Percentiles rank a stretch among this genome's conserved stretches.
These are phyloP conservation scores for Leistus spinibarbis DNA, from an alignment of 2,888 invertebrate genomes.

Conservation along the genomic window DNA sequence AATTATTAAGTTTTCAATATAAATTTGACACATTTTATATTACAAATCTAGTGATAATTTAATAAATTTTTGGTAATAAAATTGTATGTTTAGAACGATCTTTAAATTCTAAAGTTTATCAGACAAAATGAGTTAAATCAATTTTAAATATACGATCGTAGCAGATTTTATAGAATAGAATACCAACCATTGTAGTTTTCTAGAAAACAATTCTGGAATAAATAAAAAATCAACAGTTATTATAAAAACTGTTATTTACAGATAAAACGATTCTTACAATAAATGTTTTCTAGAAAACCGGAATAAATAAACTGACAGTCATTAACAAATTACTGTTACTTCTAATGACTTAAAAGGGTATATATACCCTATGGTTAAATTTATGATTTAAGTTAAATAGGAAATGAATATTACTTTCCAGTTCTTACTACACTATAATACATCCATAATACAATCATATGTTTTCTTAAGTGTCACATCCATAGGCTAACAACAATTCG, in stretches of 20 bases:
- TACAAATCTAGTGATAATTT: not conserved
- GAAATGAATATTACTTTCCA: constrained; percentile 10
- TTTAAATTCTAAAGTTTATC: not conserved
- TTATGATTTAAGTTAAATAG: constrained; percentile 9
- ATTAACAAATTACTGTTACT: constrained; percentile 4
- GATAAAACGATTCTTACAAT: not conserved
- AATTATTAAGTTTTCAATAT: not conserved
- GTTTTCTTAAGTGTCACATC: not conserved
- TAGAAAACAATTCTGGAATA: not conserved
- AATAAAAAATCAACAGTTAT: not conserved
- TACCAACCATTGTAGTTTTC: not conserved
- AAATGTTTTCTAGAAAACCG: not conserved
- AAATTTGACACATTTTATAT: not conserved
- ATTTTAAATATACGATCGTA: not conserved
- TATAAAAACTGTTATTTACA: not conserved
- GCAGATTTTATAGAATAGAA: not conserved
- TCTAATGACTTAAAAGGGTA: constrained; percentile 3
- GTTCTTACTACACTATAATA: constrained; percentile 11
- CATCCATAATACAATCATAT: constrained; percentile 11
- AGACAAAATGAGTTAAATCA: not conserved
- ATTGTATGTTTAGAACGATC: not conserved
- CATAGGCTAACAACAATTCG: not conserved
- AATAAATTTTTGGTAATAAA: not conserved
- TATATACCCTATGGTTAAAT: not conserved
- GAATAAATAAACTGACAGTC: constrained; percentile 6